Conservation (phyloP, 2,113 vertebrate genomes). For the Misgurnus anguillicaudatus region DNA sequence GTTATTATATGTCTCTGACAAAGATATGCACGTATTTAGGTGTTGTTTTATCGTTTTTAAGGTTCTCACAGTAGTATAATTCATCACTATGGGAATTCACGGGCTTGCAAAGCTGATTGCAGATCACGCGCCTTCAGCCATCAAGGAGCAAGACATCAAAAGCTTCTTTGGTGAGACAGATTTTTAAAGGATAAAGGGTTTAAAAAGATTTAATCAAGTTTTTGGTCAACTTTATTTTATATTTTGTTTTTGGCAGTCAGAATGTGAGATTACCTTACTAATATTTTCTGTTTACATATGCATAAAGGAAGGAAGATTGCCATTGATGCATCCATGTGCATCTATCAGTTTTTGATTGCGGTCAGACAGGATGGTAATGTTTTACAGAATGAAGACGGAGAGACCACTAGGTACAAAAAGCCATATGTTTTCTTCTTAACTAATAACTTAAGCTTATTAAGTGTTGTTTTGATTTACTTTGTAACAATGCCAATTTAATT, state of each 20-base stretch:
- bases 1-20: background rate
- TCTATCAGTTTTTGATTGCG: conserved; percentile 97
- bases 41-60: conserved; percentile 37
- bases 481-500: background rate
- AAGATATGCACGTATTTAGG: background rate
- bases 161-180: conserved; percentile 81
- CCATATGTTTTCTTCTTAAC: background rate
- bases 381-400: conserved; percentile 90
- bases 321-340: conserved; percentile 97
- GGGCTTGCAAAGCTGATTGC: conserved; percentile 94
- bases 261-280: background rate
- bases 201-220: too few species aligned
- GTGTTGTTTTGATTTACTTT: background rate
- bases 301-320: conserved; percentile 87
- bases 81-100: conserved; percentile 89
- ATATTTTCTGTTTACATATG: background rate
- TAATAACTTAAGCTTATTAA: background rate
- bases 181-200: too few species aligned
- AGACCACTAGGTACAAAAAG: conserved; percentile 83
- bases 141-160: conserved; percentile 94
- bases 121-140: conserved; percentile 87
- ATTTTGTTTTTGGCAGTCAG: too few species aligned
- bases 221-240: too few species aligned
- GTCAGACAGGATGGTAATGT: conserved; percentile 92
- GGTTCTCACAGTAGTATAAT: background rate